Conservation (phyloP, 2,113 vertebrate species). For the Zapus hudsonius region DNA sequence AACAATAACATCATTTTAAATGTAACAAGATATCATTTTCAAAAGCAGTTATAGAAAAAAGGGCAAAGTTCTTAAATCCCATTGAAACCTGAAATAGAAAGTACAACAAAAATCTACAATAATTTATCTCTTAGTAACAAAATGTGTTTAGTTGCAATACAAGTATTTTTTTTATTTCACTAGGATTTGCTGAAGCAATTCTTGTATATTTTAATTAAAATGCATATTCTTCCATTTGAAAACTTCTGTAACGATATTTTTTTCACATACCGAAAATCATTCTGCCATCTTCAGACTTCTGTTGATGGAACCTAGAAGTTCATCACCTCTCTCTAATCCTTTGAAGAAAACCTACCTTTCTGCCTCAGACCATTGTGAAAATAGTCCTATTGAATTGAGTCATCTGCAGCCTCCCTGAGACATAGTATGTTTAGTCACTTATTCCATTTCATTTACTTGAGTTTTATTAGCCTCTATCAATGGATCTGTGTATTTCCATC, state of each 20-base stretch:
- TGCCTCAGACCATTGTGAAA: background rate
- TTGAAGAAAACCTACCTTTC: conserved; percentile 10
- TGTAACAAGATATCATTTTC: background rate
- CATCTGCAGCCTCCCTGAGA: background rate
- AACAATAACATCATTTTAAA: too few species aligned
- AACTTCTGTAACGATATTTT: background rate
- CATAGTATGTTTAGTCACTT: background rate
- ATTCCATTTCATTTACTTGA: conserved; percentile 11
- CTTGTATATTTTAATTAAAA: conserved; percentile 42
- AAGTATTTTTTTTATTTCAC: background rate
- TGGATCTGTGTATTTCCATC: background rate
- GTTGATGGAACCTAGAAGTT: background rate
- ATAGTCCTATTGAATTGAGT: background rate
- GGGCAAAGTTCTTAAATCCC: background rate
- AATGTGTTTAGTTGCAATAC: background rate
- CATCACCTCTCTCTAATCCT: background rate
- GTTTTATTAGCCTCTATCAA: background rate
- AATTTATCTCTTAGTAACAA: conserved; percentile 28
- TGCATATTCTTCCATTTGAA: background rate
- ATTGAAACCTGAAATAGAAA: background rate
- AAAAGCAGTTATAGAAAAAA: background rate
- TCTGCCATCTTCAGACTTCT: background rate
- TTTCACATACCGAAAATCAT: background rate
- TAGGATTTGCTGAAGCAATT: background rate
- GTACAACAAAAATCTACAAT: background rate